phyloP scores from a whole-genome alignment of 1,140 invertebrate species.

The Drosophila sechellia region DNA sequence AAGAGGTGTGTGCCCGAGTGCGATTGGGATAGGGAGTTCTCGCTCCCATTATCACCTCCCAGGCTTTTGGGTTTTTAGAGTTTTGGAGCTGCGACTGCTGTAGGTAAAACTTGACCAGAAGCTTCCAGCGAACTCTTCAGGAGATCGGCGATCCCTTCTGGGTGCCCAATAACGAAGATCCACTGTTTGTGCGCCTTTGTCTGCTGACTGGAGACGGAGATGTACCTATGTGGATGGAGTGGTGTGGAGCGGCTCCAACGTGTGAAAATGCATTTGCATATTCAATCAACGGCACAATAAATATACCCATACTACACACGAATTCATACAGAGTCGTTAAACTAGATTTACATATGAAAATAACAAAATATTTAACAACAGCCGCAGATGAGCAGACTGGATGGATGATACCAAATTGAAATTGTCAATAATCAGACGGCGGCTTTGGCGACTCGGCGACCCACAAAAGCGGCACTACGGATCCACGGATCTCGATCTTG shows the following conservation, averaged over 20 bases:
- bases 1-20: slow-evolving; percentile 40
- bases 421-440: slow-evolving; percentile 61
- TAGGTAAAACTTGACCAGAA: slow-evolving; percentile 41
- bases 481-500: slow-evolving; percentile 6
- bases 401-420: slow-evolving; percentile 69
- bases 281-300: slow-evolving; percentile 82
- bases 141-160: slow-evolving; percentile 25
- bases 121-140: slow-evolving; percentile 20
- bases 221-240: not conserved
- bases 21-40: slow-evolving; percentile 18
- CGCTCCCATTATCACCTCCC: slow-evolving; percentile 69
- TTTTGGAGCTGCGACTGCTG: slow-evolving; percentile 39
- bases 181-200: slow-evolving; percentile 43
- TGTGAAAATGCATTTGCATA: slow-evolving; percentile 83
- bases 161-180: slow-evolving; percentile 9
- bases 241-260: slow-evolving; percentile 46
- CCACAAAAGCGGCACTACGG: slow-evolving; percentile 57
- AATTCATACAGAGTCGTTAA: slow-evolving; percentile 82
- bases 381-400: slow-evolving; percentile 31
- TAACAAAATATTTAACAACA: slow-evolving; percentile 71
- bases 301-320: slow-evolving; percentile 72
- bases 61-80: not conserved
- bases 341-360: slow-evolving; percentile 80
- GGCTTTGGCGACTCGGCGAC: slow-evolving; percentile 58
- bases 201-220: slow-evolving; percentile 35